Conservation (phyloP, 1,140 invertebrate genomes). For the Drosophila miranda region DNA sequence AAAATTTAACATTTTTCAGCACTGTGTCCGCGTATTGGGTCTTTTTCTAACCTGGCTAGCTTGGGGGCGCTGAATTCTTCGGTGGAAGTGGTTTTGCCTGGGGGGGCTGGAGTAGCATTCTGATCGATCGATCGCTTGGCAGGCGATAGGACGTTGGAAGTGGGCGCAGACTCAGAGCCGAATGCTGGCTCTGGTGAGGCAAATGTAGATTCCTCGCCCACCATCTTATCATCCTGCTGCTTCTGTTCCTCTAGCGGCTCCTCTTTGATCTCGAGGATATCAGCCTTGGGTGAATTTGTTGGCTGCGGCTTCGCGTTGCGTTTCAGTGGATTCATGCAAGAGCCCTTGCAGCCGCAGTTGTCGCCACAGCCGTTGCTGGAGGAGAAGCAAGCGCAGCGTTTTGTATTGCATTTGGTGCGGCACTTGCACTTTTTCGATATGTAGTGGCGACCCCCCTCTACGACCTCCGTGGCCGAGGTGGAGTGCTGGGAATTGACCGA, state of each 20-base stretch:
- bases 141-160: slow-evolving; percentile 1
- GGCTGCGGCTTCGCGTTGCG: neutral
- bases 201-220: neutral
- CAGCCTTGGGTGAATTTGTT: slow-evolving; percentile 14
- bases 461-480: slow-evolving; percentile 9
- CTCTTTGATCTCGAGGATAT: slow-evolving; percentile 4
- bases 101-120: neutral
- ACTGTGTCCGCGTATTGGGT: neutral
- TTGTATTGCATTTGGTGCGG: slow-evolving; percentile 50
- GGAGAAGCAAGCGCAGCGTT: slow-evolving; percentile 59
- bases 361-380: slow-evolving; percentile 14
- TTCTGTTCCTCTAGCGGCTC: neutral
- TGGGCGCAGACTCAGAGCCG: too few relatives aligned
- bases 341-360: slow-evolving; percentile 38
- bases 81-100: neutral
- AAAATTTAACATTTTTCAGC: neutral
- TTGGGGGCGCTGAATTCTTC: slow-evolving; percentile 13
- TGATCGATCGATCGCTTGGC: slow-evolving; percentile 2
- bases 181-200: neutral
- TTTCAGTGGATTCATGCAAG: slow-evolving; percentile 47
- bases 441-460: neutral
- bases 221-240: slow-evolving; percentile 1
- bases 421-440: slow-evolving; percentile 47
- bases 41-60: slow-evolving; percentile 27
- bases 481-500: slow-evolving; percentile 14